Evolutionary conservation across 2,888 invertebrate species (phyloP).

Genomic region (Onchidella celtica): DNA sequence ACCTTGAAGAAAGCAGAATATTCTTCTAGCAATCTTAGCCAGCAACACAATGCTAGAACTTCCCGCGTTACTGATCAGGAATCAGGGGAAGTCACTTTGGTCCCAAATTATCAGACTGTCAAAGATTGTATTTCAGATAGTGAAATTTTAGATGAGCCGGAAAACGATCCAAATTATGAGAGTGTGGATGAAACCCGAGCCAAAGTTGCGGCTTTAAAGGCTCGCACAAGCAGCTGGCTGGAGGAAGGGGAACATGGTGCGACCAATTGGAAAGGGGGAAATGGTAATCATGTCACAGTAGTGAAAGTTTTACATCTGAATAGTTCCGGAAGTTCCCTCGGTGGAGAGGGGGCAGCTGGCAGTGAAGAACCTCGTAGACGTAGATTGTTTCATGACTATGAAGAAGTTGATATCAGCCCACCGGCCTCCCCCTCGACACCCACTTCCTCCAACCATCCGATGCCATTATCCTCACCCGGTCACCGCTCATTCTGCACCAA

Average conservation of each 20-base stretch:
- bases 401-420: slow-evolving; percentile 62
- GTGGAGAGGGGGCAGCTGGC: slow-evolving; percentile 59
- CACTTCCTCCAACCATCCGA: slow-evolving; percentile 47
- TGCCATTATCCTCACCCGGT: background rate
- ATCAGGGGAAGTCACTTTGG: slow-evolving; percentile 55
- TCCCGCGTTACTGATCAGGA: slow-evolving; percentile 21
- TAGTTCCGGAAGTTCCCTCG: background rate
- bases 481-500: background rate
- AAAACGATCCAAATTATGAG: slow-evolving; percentile 74
- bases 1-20: slow-evolving; percentile 39
- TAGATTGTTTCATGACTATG: slow-evolving; percentile 64
- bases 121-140: slow-evolving; percentile 57
- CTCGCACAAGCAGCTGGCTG: background rate
- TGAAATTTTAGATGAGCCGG: slow-evolving; percentile 43
- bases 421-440: slow-evolving; percentile 51
- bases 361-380: slow-evolving; percentile 56
- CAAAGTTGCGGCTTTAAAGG: slow-evolving; percentile 52
- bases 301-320: background rate
- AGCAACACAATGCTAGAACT: slow-evolving; percentile 14
- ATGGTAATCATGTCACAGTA: background rate
- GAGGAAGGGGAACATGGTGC: background rate
- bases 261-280: background rate
- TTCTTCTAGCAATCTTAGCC: slow-evolving; percentile 47
- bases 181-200: slow-evolving; percentile 72
- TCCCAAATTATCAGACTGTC: slow-evolving; percentile 66